Base-by-base conservation (phyloP, 2,888 invertebrate species). In the Pristionchus arcanus region DNA sequence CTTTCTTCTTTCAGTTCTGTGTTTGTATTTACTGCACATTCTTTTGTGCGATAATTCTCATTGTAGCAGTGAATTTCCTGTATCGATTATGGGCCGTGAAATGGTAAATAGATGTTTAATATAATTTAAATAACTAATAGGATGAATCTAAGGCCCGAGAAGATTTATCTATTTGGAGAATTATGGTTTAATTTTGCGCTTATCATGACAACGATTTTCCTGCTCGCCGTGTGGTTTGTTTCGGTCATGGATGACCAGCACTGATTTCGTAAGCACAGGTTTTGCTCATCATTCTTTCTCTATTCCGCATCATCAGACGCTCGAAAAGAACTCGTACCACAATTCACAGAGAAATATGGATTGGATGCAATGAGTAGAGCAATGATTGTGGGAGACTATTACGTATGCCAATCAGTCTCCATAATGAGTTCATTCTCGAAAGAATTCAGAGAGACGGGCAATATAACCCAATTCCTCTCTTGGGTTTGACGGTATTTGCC, bases 21-120 rank as follows among this genome's bases (percentile, higher is more conserved):
- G 81, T 81, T 13, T 81, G 81, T 19, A n/a, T 81, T 7, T 81
- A 81, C 81, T 81, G 81, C 49, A 81, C 81, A 4, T 81, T 42
- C 49, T 81, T 81, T 28, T 81, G 81, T 28, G 49, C 81, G 28
- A 81, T 81, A 1, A 42, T 81, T 28, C 81, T 81, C 34, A 81
- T 81, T 16, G 81, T 81, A 5, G 49, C 49, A 11, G 49, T 81
- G 9, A 81, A 81, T 53, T 81, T 81, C 16, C 81, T 81, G 15
- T 81, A 53, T 81, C 81, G 81, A 81, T 28, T 81, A 4, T 53
- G 42, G 81, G 81, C 81, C 1, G 81, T 81, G 49, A 42, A 9
- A 49, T 49, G 81, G 81, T 81, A 16, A 53, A 25, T 9, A n/a
- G n/a, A n/a, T n/a, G n/a, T n/a, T n/a, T n/a, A n/a, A n/a, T 34